Conservation (phyloP, 2,113 vertebrate genomes). For the Plestiodon gilberti region DNA sequence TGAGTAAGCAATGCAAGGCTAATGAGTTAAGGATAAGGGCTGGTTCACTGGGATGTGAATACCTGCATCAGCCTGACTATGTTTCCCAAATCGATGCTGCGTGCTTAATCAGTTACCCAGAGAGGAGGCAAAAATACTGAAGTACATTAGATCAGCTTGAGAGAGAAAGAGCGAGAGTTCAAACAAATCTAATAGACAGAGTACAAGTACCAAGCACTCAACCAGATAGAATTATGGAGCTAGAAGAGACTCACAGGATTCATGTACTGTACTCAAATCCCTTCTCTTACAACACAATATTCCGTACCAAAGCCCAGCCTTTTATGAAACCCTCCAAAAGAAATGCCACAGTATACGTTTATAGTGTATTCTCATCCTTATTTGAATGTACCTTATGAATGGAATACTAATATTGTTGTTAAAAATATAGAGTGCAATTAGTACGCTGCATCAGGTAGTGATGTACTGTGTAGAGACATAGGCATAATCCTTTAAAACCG, state of each 20-base stretch:
- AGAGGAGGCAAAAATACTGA: background rate
- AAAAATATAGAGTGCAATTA: background rate
- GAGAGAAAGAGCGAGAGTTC: background rate
- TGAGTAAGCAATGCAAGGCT: background rate
- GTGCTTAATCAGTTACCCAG: background rate
- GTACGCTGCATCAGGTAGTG: background rate
- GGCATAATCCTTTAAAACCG: background rate
- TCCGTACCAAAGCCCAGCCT: background rate
- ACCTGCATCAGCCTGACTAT: background rate
- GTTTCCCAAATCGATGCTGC: background rate
- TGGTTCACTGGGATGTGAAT: rapidly evolving
- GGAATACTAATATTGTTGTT: background rate
- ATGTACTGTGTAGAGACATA: background rate
- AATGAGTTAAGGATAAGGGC: background rate
- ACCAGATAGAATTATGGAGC: background rate
- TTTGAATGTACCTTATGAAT: background rate
- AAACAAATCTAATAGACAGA: background rate
- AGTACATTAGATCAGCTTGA: background rate
- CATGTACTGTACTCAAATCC: too few species aligned
- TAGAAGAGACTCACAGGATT: background rate
- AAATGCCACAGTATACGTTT: background rate
- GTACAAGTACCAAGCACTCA: background rate
- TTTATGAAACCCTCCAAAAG: background rate
- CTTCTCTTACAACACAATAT: background rate
- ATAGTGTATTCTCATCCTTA: background rate